Base-by-base conservation (phyloP, 2,888 invertebrate genomes). In the Xanthia icteritia region DNA sequence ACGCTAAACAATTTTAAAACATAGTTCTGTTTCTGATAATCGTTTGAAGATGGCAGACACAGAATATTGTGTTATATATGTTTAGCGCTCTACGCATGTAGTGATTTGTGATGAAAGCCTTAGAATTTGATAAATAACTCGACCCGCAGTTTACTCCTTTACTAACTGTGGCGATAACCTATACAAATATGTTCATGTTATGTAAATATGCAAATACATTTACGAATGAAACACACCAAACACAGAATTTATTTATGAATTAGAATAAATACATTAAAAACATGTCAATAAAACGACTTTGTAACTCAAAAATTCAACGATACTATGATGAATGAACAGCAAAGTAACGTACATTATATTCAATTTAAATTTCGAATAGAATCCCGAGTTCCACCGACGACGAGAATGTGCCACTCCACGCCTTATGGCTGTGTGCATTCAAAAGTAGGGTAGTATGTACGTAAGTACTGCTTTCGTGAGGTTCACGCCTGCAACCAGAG, bases 351-450 rank as follows among this genome's bases (percentile, higher is more conserved):
- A 74, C 65, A 72, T 86, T 83, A 72, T 74, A 72, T 83, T 83
- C 65, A 83, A 72, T 83, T 86, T 86, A 78, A 83, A 85, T 73
- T 73, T 63, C 78, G 83, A 77, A 70, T 76, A 67, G 82, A 64
- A 60, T 51, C 78, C 31, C 48, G 68, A 56, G 68, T 42, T 82
- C 9, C 73, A 54, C 48, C 58, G 72, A 42, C 56, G 17, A 56
- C 56, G 73, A 67, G 87, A 73, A 81, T 69, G 63, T 56, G 71
- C 66, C 72, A 81, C 81, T 85, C 76, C 31, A 73, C 63, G 73
- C 74, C 56, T 69, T 67, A 61, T 60, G 81, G 76, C 42, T 71
- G 48, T 69, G 64, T 70, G 87, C 76, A 74, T 84, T 73, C 64
- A 61, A 66, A 87, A 87, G 82, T 75, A 73, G 71, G 72, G 54